Percentiles rank a stretch among this genome's conserved stretches.
phyloP scores from a whole-genome alignment of 2,113 vertebrate species.

The Acrocephalus arundinaceus region DNA sequence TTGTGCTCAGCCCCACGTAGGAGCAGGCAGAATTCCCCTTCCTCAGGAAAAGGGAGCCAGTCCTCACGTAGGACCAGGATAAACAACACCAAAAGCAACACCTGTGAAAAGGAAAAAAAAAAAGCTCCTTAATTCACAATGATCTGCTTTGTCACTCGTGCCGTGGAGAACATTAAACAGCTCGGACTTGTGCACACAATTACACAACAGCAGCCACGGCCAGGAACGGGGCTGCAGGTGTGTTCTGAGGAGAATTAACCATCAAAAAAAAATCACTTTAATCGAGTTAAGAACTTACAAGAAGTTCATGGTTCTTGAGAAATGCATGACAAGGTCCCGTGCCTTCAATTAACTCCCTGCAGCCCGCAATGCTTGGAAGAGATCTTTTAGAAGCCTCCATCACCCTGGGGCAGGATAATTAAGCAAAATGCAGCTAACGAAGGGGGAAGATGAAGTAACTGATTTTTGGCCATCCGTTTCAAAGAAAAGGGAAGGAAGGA shows the following conservation, averaged over 20 bases:
- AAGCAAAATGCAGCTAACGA: fast-evolving
- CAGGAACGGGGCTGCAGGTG: neutral
- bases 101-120: neutral
- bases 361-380: neutral
- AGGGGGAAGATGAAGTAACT: neutral
- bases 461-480: neutral
- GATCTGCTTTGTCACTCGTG: neutral
- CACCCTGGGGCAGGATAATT: neutral
- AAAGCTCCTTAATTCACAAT: neutral
- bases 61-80: neutral
- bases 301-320: neutral
- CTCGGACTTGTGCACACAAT: neutral
- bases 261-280: neutral
- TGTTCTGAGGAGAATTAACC: neutral
- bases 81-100: neutral
- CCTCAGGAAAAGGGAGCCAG: neutral
- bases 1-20: neutral
- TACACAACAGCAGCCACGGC: neutral
- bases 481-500: slow-evolving; percentile 24
- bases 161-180: slow-evolving; percentile 12
- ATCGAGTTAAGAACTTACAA: neutral
- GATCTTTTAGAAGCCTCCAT: too few species aligned
- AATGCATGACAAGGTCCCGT: fast-evolving
- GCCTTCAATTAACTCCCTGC: neutral
- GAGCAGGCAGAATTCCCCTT: neutral